These are phyloP conservation scores for Allygus modestus DNA, from an alignment of 2,888 invertebrate genomes.

Conservation along the genomic window DNA sequence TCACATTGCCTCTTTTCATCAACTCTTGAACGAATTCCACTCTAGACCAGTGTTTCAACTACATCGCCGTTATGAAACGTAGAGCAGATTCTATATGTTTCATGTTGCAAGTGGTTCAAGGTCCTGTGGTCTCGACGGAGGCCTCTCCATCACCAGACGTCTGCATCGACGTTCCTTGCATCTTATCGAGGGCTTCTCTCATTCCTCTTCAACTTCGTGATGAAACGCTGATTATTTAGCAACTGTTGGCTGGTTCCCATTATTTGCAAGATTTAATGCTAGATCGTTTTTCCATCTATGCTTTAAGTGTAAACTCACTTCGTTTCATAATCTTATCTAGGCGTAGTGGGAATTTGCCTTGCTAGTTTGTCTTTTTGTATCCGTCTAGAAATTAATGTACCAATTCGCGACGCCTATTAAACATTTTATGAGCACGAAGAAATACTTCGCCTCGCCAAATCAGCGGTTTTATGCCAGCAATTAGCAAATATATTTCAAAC, in stretches of 20 bases:
- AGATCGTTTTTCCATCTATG: no score
- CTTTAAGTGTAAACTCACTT: no score
- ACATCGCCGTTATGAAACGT: slow-evolving; percentile 31
- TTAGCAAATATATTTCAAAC: no score
- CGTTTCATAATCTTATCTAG: no score
- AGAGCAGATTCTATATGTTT: slow-evolving; percentile 4
- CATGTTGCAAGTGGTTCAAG: slow-evolving; percentile 23
- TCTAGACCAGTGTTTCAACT: not conserved
- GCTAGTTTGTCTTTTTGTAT: no score
- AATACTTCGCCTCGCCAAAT: no score
- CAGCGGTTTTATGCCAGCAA: no score
- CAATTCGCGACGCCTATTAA: no score
- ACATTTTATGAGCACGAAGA: no score
- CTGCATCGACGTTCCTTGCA: not conserved
- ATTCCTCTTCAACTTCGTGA: not conserved
- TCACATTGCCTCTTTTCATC: not conserved
- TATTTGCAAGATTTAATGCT: not conserved
- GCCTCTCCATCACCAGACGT: slow-evolving; percentile 15
- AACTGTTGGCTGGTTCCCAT: not conserved
- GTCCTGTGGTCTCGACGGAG: not conserved
- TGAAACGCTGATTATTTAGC: not conserved
- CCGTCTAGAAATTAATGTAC: no score
- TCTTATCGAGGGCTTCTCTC: not conserved
- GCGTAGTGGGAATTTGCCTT: no score
- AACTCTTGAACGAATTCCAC: not conserved